These are phyloP conservation scores for Rhogogaster chlorosoma DNA, from an alignment of 2,888 invertebrate genomes.

Conservation along the genomic window DNA sequence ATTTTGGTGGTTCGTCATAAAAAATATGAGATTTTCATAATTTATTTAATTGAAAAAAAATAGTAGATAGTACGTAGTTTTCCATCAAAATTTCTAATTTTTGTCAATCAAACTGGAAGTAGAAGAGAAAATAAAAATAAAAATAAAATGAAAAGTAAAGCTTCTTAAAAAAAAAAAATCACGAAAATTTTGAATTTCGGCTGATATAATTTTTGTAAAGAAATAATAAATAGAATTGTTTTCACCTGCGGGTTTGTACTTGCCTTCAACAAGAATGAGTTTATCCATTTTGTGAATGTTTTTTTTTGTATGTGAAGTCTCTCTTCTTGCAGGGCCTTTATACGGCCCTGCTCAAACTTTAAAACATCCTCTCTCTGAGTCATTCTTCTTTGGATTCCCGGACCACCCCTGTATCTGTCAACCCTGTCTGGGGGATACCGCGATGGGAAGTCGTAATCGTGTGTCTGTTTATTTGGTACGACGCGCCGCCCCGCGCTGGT, in stretches of 20 bases:
- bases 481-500: conserved; percentile 74
- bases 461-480: conserved; percentile 69
- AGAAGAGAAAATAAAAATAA: conserved; percentile 43
- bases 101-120: neutral
- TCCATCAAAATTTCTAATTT: too few species aligned
- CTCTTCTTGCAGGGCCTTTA: conserved; percentile 98
- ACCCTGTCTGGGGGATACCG: conserved; percentile 56
- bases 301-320: conserved; percentile 99
- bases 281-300: conserved; percentile 99
- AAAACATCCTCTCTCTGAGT: conserved; percentile 94
- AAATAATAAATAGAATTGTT: neutral
- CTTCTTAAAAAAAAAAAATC: neutral
- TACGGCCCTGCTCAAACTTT: conserved; percentile 98
- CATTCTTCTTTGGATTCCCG: conserved; percentile 86
- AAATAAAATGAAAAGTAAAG: neutral
- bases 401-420: conserved; percentile 66
- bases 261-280: conserved; percentile 97
- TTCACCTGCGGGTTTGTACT: conserved; percentile 48
- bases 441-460: conserved; percentile 58
- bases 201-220: neutral
- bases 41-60: too few species aligned
- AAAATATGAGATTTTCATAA: neutral
- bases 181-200: neutral
- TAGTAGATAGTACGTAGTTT: too few species aligned
- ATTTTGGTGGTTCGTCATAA: too few species aligned